A percentile compares a stretch with the other conserved stretches of the same genome.
Conservation (phyloP, 2,797 vertebrate genomes). For the Smutsia temminckii region DNA sequence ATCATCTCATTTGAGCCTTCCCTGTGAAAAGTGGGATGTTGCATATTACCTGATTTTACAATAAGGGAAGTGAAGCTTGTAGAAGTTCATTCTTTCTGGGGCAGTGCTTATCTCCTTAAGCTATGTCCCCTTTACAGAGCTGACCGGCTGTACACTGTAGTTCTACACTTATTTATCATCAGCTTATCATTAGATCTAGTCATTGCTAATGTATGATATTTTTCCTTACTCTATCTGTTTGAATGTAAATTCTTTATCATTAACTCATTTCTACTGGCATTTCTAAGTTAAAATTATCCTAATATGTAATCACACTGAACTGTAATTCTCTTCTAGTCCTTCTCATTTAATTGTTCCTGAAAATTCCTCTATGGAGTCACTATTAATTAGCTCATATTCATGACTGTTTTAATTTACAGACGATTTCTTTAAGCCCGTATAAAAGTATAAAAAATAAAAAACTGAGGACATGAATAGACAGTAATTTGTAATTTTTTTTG, state of each 20-base stretch:
- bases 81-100: background rate
- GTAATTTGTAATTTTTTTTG: constrained; percentile 11
- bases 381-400: constrained; percentile 16
- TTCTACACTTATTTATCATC: background rate
- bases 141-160: background rate
- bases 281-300: constrained; percentile 44
- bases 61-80: background rate
- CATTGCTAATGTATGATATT: background rate
- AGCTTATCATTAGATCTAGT: background rate
- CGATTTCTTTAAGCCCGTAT: constrained; percentile 10
- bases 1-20: constrained; percentile 21
- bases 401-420: background rate
- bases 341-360: background rate
- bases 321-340: background rate
- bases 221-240: background rate
- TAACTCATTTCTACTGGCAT: constrained; percentile 29
- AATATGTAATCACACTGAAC: background rate
- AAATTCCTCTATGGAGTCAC: constrained; percentile 30
- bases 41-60: background rate
- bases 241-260: background rate
- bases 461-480: background rate
- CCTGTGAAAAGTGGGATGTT: background rate
- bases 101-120: background rate
- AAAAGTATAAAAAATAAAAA: background rate
- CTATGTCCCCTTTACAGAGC: background rate